Conservation (phyloP, 2,797 vertebrate genomes). For the Sebastes trivittatus region DNA sequence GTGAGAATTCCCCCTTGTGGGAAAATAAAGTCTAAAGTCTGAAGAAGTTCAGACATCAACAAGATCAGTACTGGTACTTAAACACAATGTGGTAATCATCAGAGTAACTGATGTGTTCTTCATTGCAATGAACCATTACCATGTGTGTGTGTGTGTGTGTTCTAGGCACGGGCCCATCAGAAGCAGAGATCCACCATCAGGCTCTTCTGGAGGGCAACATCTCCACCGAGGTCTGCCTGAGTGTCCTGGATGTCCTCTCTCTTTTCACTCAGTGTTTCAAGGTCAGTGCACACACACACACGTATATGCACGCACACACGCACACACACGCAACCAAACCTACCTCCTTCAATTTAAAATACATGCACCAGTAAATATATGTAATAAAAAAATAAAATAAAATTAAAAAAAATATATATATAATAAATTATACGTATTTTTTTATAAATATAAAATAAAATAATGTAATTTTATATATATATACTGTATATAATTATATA, state of each 20-base stretch:
- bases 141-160: constrained; percentile 3
- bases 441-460: too few relatives aligned
- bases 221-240: constrained; percentile 91
- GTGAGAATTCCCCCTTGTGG: too few relatives aligned
- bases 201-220: constrained; percentile 93
- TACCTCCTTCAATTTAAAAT: too few relatives aligned
- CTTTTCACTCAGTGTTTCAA: constrained; percentile 94
- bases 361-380: too few relatives aligned
- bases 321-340: background rate
- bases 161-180: constrained; percentile 86
- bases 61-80: too few relatives aligned
- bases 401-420: too few relatives aligned
- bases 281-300: constrained; percentile 75
- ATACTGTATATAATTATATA: too few relatives aligned
- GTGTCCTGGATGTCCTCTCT: constrained; percentile 91
- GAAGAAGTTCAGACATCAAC: too few relatives aligned
- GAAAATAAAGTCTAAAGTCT: too few relatives aligned
- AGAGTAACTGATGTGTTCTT: background rate
- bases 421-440: too few relatives aligned
- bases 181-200: constrained; percentile 93
- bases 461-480: too few relatives aligned
- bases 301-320: background rate
- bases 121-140: background rate
- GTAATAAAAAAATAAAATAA: too few relatives aligned
- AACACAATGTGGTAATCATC: background rate